Percentiles rank a stretch among this genome's conserved stretches.
Conservation (phyloP, 2,888 invertebrate genomes). For the Heteropelma amictum region DNA sequence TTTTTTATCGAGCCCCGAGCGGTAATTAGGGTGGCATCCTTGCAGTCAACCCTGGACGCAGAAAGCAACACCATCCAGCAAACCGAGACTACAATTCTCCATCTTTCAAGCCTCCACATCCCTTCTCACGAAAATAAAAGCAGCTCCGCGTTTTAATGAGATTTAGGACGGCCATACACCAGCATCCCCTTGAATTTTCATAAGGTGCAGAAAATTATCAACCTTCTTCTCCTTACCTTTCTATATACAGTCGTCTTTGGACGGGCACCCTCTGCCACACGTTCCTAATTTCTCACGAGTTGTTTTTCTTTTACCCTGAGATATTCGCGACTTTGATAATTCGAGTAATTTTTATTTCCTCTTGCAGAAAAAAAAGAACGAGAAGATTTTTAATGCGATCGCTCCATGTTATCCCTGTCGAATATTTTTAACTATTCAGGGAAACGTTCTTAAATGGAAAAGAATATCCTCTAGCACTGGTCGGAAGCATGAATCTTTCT, state of each 20-base stretch:
- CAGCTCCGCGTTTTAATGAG: conserved; percentile 73
- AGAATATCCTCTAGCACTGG: too few species aligned
- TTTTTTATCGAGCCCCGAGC: conserved; percentile 72
- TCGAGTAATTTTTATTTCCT: background rate
- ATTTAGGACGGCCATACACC: conserved; percentile 66
- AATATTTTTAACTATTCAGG: too few species aligned
- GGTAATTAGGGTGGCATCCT: conserved; percentile 78
- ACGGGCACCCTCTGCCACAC: background rate
- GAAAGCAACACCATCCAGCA: conserved; percentile 53
- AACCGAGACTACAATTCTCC: conserved; percentile 51
- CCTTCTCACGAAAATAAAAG: conserved; percentile 20
- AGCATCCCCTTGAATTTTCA: conserved; percentile 70
- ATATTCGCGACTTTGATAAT: background rate
- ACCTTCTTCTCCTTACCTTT: background rate
- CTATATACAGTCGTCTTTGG: background rate
- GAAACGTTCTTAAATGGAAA: too few species aligned
- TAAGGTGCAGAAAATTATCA: conserved; percentile 61
- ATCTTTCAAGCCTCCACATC: conserved; percentile 19
- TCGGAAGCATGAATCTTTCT: too few species aligned
- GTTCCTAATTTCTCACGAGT: background rate
- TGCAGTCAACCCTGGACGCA: conserved; percentile 68
- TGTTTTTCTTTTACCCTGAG: background rate
- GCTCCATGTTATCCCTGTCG: too few species aligned
- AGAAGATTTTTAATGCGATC: too few species aligned
- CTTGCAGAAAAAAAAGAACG: background rate